phyloP scores from a whole-genome alignment of 2,113 vertebrate genomes.

The Onychostoma macrolepis region DNA sequence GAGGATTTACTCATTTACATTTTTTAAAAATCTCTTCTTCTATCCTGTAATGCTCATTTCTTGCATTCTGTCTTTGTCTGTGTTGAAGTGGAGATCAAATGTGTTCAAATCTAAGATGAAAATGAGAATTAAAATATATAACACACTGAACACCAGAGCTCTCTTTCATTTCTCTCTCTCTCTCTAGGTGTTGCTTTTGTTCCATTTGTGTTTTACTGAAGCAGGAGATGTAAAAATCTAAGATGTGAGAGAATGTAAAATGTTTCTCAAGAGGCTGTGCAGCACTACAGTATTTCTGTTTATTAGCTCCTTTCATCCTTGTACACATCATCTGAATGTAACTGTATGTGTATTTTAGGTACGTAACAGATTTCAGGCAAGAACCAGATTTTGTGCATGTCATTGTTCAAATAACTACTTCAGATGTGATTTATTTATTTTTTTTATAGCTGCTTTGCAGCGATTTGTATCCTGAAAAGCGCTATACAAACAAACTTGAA shows the following conservation, averaged over 20 bases:
- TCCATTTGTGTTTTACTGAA: conserved; percentile 5
- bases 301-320: neutral
- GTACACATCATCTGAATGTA: neutral
- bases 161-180: neutral
- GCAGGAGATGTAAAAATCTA: neutral
- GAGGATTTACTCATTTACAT: conserved; percentile 3
- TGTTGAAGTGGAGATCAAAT: neutral
- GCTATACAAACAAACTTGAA: no score
- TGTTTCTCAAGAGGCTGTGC: neutral
- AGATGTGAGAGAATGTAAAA: neutral
- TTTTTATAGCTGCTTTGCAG: no score
- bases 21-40: neutral
- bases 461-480: no score
- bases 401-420: neutral
- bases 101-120: neutral
- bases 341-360: neutral
- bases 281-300: neutral
- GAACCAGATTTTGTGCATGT: neutral
- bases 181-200: neutral
- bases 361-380: neutral
- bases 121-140: conserved; percentile 33
- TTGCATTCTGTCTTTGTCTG: conserved; percentile 23
- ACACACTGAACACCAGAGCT: neutral
- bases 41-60: conserved; percentile 3
- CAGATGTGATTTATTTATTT: no score